Percentiles rank a stretch among this genome's conserved stretches.
These are phyloP conservation scores for Oegoconia quadripuncta DNA, from an alignment of 2,888 invertebrate genomes.

Conservation along the genomic window DNA sequence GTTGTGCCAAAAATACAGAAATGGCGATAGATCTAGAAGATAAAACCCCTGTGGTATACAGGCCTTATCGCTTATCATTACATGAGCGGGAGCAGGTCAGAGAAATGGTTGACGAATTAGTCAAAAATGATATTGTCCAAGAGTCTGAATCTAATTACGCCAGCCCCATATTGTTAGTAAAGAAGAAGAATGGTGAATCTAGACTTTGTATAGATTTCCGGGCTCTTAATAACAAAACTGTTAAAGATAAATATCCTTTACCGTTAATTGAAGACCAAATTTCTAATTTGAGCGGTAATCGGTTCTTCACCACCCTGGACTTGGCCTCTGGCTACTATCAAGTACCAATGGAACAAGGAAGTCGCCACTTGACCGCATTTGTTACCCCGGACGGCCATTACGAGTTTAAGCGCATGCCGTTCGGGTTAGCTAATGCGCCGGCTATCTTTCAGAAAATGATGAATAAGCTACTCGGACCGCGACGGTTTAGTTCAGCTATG, in stretches of 20 bases:
- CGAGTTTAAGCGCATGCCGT: constrained; percentile 43
- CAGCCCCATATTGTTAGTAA: constrained; percentile 23
- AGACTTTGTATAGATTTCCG: constrained; percentile 24
- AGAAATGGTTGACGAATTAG: constrained; percentile 21
- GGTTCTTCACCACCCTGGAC: constrained; percentile 17
- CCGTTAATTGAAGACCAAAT: constrained; percentile 7
- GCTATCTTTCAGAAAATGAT: constrained; percentile 40
- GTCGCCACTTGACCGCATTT: constrained; percentile 37
- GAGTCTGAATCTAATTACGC: constrained; percentile 25
- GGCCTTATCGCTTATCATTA: constrained; percentile 20
- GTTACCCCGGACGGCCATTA: constrained; percentile 44
- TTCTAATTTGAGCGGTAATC: constrained; percentile 7
- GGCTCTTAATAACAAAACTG: constrained; percentile 18
- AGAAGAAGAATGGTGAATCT: constrained; percentile 23
- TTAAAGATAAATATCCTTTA: constrained; percentile 21
- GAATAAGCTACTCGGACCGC: constrained; percentile 23
- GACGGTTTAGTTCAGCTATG: constrained; percentile 14
- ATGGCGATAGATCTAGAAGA: constrained; percentile 22
- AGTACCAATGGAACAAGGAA: too few relatives aligned
- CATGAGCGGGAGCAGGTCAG: constrained; percentile 15
- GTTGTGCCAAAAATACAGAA: constrained; percentile 15
- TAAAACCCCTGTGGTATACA: constrained; percentile 18
- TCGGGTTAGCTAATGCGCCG: constrained; percentile 44
- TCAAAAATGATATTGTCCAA: constrained; percentile 17
- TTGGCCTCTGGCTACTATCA: constrained; percentile 23